phyloP scores from a whole-genome alignment of 2,888 invertebrate species.

The Agrilus cyanescens region DNA sequence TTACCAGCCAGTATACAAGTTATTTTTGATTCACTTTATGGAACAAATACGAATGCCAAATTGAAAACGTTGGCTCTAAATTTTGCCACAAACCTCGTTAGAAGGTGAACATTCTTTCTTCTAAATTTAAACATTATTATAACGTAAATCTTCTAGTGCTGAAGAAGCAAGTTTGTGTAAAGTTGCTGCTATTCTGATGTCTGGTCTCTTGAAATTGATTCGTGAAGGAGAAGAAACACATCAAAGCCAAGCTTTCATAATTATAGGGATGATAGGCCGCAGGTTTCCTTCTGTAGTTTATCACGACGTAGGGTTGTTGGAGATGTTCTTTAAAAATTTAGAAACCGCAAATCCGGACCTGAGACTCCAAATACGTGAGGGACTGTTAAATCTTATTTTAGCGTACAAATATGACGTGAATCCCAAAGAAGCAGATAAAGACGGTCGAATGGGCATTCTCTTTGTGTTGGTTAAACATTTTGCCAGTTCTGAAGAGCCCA shows the following conservation, averaged over 20 bases:
- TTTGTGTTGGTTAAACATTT: slow-evolving; percentile 57
- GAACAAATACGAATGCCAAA: slow-evolving; percentile 69
- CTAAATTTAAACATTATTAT: background rate
- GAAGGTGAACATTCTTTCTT: slow-evolving; percentile 48
- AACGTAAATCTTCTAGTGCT: slow-evolving; percentile 40
- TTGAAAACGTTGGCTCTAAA: slow-evolving; percentile 71
- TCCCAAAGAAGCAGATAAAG: slow-evolving; percentile 28
- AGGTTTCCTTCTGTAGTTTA: slow-evolving; percentile 51
- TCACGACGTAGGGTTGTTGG: slow-evolving; percentile 50
- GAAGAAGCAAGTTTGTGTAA: slow-evolving; percentile 47
- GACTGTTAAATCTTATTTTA: slow-evolving; percentile 27
- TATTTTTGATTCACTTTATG: slow-evolving; percentile 79
- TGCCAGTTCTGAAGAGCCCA: slow-evolving; percentile 64
- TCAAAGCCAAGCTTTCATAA: slow-evolving; percentile 60
- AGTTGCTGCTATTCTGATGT: slow-evolving; percentile 59
- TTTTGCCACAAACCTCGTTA: slow-evolving; percentile 69
- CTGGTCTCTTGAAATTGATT: slow-evolving; percentile 61
- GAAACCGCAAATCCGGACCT: slow-evolving; percentile 34
- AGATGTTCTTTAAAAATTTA: slow-evolving; percentile 40
- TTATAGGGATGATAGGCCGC: slow-evolving; percentile 56
- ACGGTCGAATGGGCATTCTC: slow-evolving; percentile 29
- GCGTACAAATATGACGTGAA: slow-evolving; percentile 30
- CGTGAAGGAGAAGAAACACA: slow-evolving; percentile 50
- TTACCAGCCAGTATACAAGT: slow-evolving; percentile 76
- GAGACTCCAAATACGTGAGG: slow-evolving; percentile 32